Evolutionary conservation across 2,113 vertebrate species (phyloP), one percentile per base, ranked within the genome.

Genomic region (Gallinago undulata): DNA sequence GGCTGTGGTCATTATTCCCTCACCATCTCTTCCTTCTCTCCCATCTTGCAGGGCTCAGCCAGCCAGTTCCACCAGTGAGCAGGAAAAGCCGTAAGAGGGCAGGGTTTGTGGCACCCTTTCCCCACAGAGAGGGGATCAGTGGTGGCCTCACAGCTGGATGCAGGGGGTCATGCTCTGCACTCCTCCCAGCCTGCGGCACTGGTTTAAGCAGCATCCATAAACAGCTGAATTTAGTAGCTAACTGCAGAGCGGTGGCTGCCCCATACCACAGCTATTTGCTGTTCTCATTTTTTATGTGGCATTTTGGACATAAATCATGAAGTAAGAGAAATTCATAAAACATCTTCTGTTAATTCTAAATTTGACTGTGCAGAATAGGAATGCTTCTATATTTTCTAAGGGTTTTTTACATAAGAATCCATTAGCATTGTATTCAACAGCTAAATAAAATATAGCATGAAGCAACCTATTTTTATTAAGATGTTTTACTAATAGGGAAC

Each of bases 401-500:
- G 5, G 11, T 53, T 93, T 81, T 50, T 22, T 68, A 28, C 31
- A 79, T 3, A 4, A 82, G 18, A 67, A 63, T 16, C 31, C 6
- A 72, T 80, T 78, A 89, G 33, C 35, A 64, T 68, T 75, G n/a
- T 37, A 53, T 64, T 87, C 69, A 96, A 89, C 18, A 79, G 33
- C 23, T 84, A 70, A 67, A 56, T 35, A 30, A 94, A 81, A 84
- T 68, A 82, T 4, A 84, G 60, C 53, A 87, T 84, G 83, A 91
- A 90, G 45, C n/a, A 81, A 82, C 69, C 13, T 43, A 77, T 90
- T 93, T 79, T 90, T 85, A 84, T 78, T 73, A 74, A 70, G 39
- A 68, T 47, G 57, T 88, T 90, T 81, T 93, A 94, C 75, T 93
- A 94, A 92, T 78, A 86, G 48, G 51, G 70, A 88, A 84, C 60